Evolutionary conservation across 2,888 invertebrate genomes (phyloP).

Genomic region (Pristionchus maxplancki): DNA sequence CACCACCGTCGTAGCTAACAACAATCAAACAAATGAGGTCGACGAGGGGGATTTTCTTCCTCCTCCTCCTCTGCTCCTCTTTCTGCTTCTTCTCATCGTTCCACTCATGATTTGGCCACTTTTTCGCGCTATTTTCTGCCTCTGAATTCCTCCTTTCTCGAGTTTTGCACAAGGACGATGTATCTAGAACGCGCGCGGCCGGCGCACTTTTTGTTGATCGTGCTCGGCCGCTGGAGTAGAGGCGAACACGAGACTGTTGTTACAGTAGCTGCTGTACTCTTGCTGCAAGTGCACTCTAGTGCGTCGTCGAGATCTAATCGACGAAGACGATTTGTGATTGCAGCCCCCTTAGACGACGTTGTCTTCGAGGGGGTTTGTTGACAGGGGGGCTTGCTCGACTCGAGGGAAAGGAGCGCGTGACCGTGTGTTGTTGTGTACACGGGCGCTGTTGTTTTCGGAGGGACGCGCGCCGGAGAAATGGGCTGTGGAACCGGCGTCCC

Average conservation of each 20-base stretch:
- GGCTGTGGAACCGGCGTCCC: neutral
- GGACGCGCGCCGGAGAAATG: constrained; percentile 1
- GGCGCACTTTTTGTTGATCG: neutral
- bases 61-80: neutral
- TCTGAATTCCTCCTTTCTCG: neutral
- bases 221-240: neutral
- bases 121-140: neutral
- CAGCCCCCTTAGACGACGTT: neutral
- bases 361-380: too few relatives aligned
- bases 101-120: neutral
- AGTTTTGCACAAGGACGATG: neutral
- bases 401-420: neutral
- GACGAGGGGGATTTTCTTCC: constrained; percentile 10
- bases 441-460: neutral
- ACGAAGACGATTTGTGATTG: neutral
- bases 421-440: constrained; percentile 6
- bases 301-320: neutral
- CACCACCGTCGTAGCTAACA: constrained; percentile 22
- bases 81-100: neutral
- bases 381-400: too few relatives aligned
- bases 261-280: neutral
- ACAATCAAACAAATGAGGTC: constrained; percentile 46
- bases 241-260: neutral
- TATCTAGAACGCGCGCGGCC: neutral
- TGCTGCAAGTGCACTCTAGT: neutral